Percentiles rank a stretch among this genome's conserved stretches.
Evolutionary conservation across 2,888 invertebrate species (phyloP).

Genomic region (Unio pictorum): DNA sequence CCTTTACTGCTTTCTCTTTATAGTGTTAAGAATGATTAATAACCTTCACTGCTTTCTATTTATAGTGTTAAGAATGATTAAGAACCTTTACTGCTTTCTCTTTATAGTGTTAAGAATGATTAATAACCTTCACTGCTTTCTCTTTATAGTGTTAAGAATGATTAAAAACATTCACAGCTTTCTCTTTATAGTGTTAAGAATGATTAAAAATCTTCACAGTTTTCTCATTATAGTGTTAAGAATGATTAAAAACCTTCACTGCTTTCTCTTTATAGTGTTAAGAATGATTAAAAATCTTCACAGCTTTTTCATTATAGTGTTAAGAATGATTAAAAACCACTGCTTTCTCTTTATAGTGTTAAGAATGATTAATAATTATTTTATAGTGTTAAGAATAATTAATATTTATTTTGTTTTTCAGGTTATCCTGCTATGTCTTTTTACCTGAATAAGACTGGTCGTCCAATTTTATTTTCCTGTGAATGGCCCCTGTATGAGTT

Average conservation of each 20-base stretch:
- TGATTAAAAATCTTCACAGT: not conserved
- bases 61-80: not conserved
- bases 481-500: conserved; percentile 94
- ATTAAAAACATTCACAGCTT: not conserved
- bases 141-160: not conserved
- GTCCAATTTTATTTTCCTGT: conserved; percentile 95
- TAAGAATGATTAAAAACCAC: not conserved
- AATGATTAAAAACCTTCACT: not conserved
- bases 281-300: not conserved
- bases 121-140: not conserved
- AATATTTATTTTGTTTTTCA: conserved; percentile 58
- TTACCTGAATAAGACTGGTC: conserved; percentile 90
- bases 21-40: not conserved
- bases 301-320: not conserved
- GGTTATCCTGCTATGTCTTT: conserved; percentile 95
- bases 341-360: not conserved
- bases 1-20: not conserved
- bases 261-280: not conserved
- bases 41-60: not conserved
- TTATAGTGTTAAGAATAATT: not conserved
- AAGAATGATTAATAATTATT: not conserved
- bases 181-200: not conserved
- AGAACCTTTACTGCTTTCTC: not conserved
- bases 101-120: not conserved
- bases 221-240: not conserved